phyloP scores from a whole-genome alignment of 1,140 invertebrate species.

The Drosophila guanche region DNA sequence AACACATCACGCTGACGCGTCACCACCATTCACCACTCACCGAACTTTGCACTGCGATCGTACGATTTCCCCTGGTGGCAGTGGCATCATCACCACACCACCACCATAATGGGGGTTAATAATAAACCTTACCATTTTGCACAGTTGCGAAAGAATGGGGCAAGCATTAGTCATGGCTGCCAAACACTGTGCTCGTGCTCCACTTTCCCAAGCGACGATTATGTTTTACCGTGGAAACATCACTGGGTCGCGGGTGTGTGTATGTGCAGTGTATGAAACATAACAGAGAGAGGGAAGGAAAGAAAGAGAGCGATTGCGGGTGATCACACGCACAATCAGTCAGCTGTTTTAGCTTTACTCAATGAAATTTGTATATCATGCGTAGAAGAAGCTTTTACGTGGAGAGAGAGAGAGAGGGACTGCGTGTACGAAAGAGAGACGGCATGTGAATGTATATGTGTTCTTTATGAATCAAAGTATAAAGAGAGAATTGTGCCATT shows the following conservation, averaged over 20 bases:
- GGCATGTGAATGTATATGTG: too few species aligned
- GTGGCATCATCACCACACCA: slow-evolving; percentile 21
- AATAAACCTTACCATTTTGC: not conserved
- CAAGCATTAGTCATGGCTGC: slow-evolving; percentile 22
- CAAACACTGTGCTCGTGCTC: slow-evolving; percentile 10
- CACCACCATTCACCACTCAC: not conserved
- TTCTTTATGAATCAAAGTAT: too few species aligned
- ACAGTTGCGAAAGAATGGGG: slow-evolving; percentile 18
- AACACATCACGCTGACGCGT: slow-evolving; percentile 22
- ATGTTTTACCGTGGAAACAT: slow-evolving; percentile 15
- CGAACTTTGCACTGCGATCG: slow-evolving; percentile 45
- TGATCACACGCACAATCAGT: slow-evolving; percentile 45
- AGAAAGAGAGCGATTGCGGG: slow-evolving; percentile 7
- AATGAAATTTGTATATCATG: slow-evolving; percentile 33
- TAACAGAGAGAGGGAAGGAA: slow-evolving; percentile 25
- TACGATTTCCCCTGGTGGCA: slow-evolving; percentile 39
- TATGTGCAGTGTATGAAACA: slow-evolving; percentile 21
- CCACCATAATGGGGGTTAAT: not conserved
- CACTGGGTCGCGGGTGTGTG: not conserved
- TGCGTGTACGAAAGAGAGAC: not conserved
- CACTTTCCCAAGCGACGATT: slow-evolving; percentile 33
- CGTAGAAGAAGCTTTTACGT: slow-evolving; percentile 11
- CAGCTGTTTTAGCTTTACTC: slow-evolving; percentile 36
- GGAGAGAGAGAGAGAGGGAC: not conserved
- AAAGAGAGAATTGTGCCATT: too few species aligned